A percentile compares a stretch with the other conserved stretches of the same genome.
Conservation (phyloP, 2,888 invertebrate genomes). For the Lithosia quadra region DNA sequence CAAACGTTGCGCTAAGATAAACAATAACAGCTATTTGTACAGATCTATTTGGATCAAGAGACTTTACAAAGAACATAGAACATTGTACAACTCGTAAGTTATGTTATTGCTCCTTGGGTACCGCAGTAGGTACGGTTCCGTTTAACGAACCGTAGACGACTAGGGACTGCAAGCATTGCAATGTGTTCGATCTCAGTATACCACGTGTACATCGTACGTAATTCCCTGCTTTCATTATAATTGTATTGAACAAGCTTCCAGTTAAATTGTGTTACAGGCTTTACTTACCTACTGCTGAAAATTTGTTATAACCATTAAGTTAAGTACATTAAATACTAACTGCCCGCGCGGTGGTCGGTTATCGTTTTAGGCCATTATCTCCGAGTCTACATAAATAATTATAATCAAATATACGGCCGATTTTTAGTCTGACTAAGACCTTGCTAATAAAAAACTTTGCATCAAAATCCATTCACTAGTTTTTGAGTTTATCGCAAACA, state of each 20-base stretch:
- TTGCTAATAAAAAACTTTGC: no score
- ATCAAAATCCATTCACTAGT: no score
- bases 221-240: conserved; percentile 9
- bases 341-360: no score
- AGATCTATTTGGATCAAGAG: not conserved
- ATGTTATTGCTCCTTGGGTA: conserved; percentile 16
- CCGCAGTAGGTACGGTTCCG: conserved; percentile 14
- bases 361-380: no score
- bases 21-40: not conserved
- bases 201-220: not conserved
- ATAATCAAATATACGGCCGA: no score
- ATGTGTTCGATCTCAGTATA: conserved; percentile 25
- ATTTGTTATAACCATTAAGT: no score
- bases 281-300: no score
- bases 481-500: no score
- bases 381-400: no score
- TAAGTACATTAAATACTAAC: no score
- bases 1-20: no score
- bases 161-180: conserved; percentile 31
- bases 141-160: conserved; percentile 40
- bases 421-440: no score
- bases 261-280: not conserved
- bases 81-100: not conserved
- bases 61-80: not conserved
- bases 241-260: conserved; percentile 3